These are phyloP conservation scores for Cetoscarus ocellatus DNA, from an alignment of 2,797 vertebrate genomes.

Conservation along the genomic window DNA sequence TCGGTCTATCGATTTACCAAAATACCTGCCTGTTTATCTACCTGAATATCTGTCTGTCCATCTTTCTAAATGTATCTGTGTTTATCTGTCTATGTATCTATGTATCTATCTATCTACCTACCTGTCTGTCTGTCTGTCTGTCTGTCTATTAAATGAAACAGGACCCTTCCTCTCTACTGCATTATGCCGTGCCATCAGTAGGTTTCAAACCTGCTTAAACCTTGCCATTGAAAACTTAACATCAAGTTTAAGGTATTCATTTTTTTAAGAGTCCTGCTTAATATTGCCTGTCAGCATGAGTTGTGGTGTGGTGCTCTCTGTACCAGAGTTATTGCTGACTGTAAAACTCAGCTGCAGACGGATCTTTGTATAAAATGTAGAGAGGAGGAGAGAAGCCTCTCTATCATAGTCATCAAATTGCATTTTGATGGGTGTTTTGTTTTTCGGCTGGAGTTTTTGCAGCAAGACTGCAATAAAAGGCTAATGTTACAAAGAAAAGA, in stretches of 20 bases:
- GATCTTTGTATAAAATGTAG: slow-evolving; percentile 40
- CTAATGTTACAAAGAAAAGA: neutral
- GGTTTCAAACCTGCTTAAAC: too few species aligned
- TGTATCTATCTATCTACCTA: too few species aligned
- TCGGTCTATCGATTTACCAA: too few species aligned
- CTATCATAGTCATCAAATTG: slow-evolving; percentile 43
- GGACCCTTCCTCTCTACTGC: too few species aligned
- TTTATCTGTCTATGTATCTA: too few species aligned
- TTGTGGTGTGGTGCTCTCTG: slow-evolving; percentile 48
- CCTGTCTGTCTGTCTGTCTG: too few species aligned
- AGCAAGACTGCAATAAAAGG: slow-evolving; percentile 30
- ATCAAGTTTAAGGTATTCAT: slow-evolving; percentile 34
- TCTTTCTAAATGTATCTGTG: too few species aligned
- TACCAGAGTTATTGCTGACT: slow-evolving; percentile 63
- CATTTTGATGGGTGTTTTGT: slow-evolving; percentile 9
- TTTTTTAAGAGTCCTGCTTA: slow-evolving; percentile 44
- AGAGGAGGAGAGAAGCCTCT: slow-evolving; percentile 10
- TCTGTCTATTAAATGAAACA: too few species aligned
- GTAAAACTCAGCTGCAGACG: slow-evolving; percentile 57
- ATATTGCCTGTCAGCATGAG: slow-evolving; percentile 64
- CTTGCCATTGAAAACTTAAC: too few species aligned
- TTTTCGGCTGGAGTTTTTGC: slow-evolving; percentile 18
- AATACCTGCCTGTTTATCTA: too few species aligned
- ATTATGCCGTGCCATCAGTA: too few species aligned
- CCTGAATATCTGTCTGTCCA: too few species aligned